These are phyloP conservation scores for Bos indicus DNA, from an alignment of 2,113 vertebrate species.

Conservation along the genomic window DNA sequence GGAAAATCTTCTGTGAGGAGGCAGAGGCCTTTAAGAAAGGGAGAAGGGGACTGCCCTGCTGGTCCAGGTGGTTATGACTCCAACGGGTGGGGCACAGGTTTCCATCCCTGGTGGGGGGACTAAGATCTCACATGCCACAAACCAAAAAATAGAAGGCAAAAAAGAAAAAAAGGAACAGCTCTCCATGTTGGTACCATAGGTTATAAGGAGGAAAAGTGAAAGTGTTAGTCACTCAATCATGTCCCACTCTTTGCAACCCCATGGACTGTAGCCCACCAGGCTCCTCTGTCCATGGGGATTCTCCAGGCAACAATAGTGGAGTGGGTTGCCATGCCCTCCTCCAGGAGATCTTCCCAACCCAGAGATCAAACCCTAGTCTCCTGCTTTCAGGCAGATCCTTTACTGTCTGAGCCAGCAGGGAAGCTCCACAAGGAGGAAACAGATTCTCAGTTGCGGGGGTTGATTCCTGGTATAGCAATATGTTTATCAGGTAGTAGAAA, in stretches of 20 bases:
- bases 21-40: background rate
- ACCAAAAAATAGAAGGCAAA: background rate
- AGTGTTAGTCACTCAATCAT: background rate
- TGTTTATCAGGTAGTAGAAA: background rate
- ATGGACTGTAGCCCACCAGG: background rate
- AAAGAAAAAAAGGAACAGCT: background rate
- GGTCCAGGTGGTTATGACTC: background rate
- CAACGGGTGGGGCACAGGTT: background rate
- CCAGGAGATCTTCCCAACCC: background rate
- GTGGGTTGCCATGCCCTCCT: background rate
- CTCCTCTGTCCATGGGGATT: background rate
- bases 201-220: background rate
- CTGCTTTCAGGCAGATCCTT: background rate
- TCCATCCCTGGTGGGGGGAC: background rate
- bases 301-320: background rate
- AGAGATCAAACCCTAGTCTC: background rate
- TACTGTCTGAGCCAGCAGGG: background rate
- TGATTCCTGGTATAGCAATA: background rate
- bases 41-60: background rate
- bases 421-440: background rate
- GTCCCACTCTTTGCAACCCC: background rate
- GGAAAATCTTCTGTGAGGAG: background rate
- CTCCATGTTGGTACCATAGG: background rate
- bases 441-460: rapidly evolving
- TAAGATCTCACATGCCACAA: background rate